A percentile compares a stretch with the other conserved stretches of the same genome.
Evolutionary conservation across 2,113 vertebrate genomes (phyloP).

Genomic region (Polypterus bichir): DNA sequence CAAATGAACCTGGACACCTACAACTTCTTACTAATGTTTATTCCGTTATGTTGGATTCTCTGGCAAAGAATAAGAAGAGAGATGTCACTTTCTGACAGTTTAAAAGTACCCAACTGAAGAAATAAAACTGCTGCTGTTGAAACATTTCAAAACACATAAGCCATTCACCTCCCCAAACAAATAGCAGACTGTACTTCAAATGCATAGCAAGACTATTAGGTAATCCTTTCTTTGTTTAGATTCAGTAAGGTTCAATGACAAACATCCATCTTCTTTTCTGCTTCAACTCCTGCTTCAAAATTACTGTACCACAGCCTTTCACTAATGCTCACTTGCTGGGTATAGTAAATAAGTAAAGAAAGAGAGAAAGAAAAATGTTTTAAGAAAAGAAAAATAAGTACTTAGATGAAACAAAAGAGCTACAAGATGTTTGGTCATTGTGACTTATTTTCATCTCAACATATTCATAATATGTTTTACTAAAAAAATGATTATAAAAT

Average conservation of each 20-base stretch:
- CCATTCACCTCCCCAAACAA: slow-evolving; percentile 64
- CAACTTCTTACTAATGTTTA: slow-evolving; percentile 42
- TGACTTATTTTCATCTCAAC: too few relatives aligned
- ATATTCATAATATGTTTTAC: too few relatives aligned
- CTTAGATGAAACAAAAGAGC: too few relatives aligned
- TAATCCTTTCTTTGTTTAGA: slow-evolving; percentile 73
- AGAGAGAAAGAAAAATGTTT: too few relatives aligned
- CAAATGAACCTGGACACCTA: slow-evolving; percentile 34
- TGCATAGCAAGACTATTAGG: slow-evolving; percentile 73
- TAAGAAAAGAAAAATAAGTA: too few relatives aligned
- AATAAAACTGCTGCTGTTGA: slow-evolving; percentile 45
- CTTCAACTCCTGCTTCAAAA: slow-evolving; percentile 40
- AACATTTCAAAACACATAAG: slow-evolving; percentile 58
- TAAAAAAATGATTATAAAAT: too few relatives aligned
- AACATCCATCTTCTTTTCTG: slow-evolving; percentile 56
- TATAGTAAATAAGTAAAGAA: too few relatives aligned
- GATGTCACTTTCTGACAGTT: slow-evolving; percentile 42
- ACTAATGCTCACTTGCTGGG: too few relatives aligned
- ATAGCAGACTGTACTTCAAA: slow-evolving; percentile 68
- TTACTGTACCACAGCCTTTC: slow-evolving; percentile 19
- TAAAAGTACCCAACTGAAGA: slow-evolving; percentile 41
- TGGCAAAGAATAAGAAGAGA: slow-evolving; percentile 28
- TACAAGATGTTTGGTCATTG: too few relatives aligned
- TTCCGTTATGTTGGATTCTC: slow-evolving; percentile 31
- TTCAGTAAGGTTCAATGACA: slow-evolving; percentile 61